Conservation (phyloP, 37 sponge, comb jelly and placozoan genomes). For the Aphrocallistes beatrix region DNA sequence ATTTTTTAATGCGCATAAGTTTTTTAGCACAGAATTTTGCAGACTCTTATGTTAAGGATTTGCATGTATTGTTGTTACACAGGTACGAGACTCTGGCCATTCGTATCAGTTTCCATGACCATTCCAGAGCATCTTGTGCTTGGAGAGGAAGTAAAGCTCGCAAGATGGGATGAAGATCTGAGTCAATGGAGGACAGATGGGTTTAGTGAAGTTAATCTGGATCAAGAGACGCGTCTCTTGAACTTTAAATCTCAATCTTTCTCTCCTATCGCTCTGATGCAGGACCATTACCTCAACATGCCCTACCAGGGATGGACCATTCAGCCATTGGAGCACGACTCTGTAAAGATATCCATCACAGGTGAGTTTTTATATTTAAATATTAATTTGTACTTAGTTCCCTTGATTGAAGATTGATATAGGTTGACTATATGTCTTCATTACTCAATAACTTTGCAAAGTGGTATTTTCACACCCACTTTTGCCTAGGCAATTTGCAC, state of each 20-base stretch:
- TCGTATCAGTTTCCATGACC: neutral
- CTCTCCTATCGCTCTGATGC: neutral
- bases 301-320: neutral
- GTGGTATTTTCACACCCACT: neutral
- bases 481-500: neutral
- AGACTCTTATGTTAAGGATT: no score
- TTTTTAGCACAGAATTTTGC: no score
- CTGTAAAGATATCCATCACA: neutral
- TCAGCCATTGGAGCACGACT: neutral
- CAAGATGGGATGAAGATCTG: neutral
- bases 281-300: constrained; percentile 8
- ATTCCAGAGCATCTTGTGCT: neutral
- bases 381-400: neutral
- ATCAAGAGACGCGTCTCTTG: neutral
- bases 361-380: neutral
- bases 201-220: neutral
- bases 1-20: no score
- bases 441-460: neutral
- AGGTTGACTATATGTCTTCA: neutral
- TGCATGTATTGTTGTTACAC: neutral
- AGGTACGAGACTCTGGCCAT: neutral
- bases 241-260: neutral
- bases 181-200: neutral
- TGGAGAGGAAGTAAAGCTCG: neutral
- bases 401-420: neutral